Evolutionary conservation across 2,797 vertebrate genomes (phyloP).

Genomic region (Enteromius mattozi): DNA sequence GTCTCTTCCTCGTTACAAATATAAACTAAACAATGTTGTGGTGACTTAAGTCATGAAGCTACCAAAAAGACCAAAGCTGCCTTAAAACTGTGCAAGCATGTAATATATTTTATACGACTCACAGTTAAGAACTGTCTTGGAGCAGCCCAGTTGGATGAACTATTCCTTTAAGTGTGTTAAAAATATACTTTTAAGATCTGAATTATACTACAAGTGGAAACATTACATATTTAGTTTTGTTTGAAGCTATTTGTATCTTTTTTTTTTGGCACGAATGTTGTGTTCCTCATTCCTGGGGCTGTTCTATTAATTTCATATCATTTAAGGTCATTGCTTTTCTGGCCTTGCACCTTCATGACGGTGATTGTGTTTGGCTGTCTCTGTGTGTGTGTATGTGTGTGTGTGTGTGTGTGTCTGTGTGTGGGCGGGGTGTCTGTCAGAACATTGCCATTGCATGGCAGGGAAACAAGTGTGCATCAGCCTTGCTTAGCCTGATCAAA

Average conservation of each 20-base stretch:
- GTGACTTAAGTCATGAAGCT: too few relatives aligned
- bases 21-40: too few relatives aligned
- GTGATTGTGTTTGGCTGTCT: not conserved
- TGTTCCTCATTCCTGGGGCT: not conserved
- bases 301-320: not conserved
- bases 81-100: too few relatives aligned
- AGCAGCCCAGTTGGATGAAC: too few relatives aligned
- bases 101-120: too few relatives aligned
- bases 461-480: constrained; percentile 71
- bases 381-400: not conserved
- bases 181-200: not conserved
- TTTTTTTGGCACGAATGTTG: not conserved
- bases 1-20: too few relatives aligned
- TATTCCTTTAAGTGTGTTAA: too few relatives aligned
- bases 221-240: not conserved
- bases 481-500: constrained; percentile 70
- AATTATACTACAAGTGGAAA: not conserved
- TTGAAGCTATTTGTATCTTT: not conserved
- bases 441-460: constrained; percentile 67
- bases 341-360: not conserved
- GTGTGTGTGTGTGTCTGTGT: constrained; percentile 6
- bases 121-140: too few relatives aligned
- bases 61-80: too few relatives aligned
- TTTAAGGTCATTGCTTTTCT: not conserved
- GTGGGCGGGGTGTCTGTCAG: constrained; percentile 4